Base-by-base conservation (phyloP, 1,140 invertebrate genomes). In the Venustaconcha ellipsiformis region DNA sequence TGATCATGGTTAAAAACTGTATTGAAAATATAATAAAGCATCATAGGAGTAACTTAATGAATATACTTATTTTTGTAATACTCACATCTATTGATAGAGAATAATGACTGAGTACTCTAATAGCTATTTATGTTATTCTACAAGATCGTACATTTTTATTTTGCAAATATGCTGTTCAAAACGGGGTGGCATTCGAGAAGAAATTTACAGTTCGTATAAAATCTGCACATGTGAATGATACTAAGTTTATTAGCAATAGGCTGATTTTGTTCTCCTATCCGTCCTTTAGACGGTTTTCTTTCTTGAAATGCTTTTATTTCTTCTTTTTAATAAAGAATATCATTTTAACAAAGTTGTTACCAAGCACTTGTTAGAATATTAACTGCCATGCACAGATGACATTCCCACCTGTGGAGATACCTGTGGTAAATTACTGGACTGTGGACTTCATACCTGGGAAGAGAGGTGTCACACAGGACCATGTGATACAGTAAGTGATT, bases 401-500 rank as follows among this genome's bases (percentile, higher is more conserved):
- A 93, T 95, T 57, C 94, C 94, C 20, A 94, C 95, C 8, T 99
- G 97, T 91, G 93, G 94, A 1, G 95, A 95, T 81, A 96, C 96
- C 48, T 98, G 96, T 90, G 94, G 93, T 18, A 97, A 96, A 88
- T 79, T 93, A n/a, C 90, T 98, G 73, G 92, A 94, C 23, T 96
- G 96, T 90, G 94, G 93, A 58, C 88, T 93, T 59, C 97, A 98
- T 88, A 90, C 83, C 55, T 99, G 97, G 85, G 93, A 93, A 23
- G 93, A 95, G 83, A 91, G 95, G 79, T 98, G 96, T 87, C 96
- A 98, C 85, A 91, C 92, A 67, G 95, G 94, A 4, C 87, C 92
- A 20, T 98, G 96, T 89, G 94, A 95, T 69, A 91, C 87, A 79
- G 94, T 94, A 90, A 91, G 90, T 86, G 60, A 8, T 20, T 64